Evolutionary conservation across 2,888 invertebrate species (phyloP), one percentile per base, ranked within the genome.

Genomic region (Patella ulyssiponensis): DNA sequence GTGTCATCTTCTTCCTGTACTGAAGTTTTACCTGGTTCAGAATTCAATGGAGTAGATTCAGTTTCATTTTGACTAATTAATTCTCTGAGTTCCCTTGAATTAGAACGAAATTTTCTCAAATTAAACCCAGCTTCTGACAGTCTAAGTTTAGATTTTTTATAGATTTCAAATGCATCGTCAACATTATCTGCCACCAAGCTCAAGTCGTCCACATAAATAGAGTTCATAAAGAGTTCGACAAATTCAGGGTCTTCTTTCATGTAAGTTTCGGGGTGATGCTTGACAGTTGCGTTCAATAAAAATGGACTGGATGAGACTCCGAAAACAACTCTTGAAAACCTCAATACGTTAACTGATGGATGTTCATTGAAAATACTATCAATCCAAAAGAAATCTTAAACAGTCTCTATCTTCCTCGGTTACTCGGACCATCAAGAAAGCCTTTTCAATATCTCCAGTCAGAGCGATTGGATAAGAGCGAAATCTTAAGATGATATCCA

Each of bases 241-340:
- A 58, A 58, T 58, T 58, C n/a, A 7, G 58, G n/a, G 20, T 58
- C 58, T 58, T 15, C 58, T 1, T 58, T 58, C 20, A n/a, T 1
- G 15, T 7, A 58, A 7, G 17, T 58, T 3, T 58, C 58, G 7
- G n/a, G n/a, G 20, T 58, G 58, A 15, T 58, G 58, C 20, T 58
- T 58, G 12, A 58, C 20, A 20, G 58, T 58, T n/a, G 58, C 58
- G 58, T 58, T 58, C 14, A 58, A n/a, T n/a, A 58, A 58, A 58
- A 58, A 58, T 14, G 58, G n/a, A 58, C 58, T 58, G n/a, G 58
- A 58, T 58, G 58, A 58, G 58, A 58, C 58, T 17, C 58, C 15
- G 1, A 58, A 58, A 20, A 58, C 20, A 58, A 14, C 20, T 7
- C 17, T 58, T 14, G 56, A 14, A 56, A 56, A 56, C n/a, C 56